Evolutionary conservation across 2,888 invertebrate genomes (phyloP).

Genomic region (Hipparchia sbordonii): DNA sequence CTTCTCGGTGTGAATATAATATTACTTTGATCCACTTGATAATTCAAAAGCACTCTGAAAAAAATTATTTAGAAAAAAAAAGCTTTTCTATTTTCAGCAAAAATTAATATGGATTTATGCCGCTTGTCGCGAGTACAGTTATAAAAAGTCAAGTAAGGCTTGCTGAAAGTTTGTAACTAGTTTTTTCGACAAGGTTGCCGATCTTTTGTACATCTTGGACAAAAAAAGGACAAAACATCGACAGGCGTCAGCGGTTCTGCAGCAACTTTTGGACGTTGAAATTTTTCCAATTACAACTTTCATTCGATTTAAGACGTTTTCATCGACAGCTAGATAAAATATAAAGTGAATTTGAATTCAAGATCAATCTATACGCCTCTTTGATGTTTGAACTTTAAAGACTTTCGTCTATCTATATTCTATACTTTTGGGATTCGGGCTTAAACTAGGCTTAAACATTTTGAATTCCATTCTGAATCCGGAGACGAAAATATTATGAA

Average conservation of each 20-base stretch:
- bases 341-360: background rate
- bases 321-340: background rate
- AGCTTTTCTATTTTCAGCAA: background rate
- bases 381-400: background rate
- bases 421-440: background rate
- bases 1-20: no score
- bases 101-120: background rate
- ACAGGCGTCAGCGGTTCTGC: conserved; percentile 7
- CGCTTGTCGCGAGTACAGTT: background rate
- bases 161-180: conserved; percentile 5
- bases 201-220: conserved; percentile 7
- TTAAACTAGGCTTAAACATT: no score
- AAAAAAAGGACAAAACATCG: conserved; percentile 10
- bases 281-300: conserved; percentile 10
- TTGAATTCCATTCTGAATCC: no score
- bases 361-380: background rate
- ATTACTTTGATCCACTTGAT: no score
- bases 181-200: conserved; percentile 7
- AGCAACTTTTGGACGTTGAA: conserved; percentile 3
- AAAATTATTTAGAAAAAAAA: no score
- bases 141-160: conserved; percentile 10
- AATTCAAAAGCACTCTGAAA: no score
- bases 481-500: no score
- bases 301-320: background rate
- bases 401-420: background rate